Evolutionary conservation across 2,888 invertebrate species (phyloP).

Genomic region (Exocentrus adspersus): DNA sequence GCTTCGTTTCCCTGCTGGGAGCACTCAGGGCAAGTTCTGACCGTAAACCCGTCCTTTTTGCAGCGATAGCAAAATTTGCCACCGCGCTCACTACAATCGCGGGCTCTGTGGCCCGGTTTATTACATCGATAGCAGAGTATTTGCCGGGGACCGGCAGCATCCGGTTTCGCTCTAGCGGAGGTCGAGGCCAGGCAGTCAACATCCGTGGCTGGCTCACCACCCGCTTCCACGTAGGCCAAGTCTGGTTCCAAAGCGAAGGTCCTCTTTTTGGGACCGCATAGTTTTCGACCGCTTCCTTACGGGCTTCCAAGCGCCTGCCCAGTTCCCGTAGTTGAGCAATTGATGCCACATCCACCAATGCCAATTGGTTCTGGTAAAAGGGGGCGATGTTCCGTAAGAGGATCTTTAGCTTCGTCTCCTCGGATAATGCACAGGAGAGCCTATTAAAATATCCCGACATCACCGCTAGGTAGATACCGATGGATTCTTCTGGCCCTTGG

Average conservation of each 20-base stretch:
- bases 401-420: conserved; percentile 1
- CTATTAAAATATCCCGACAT: conserved; percentile 17
- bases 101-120: conserved; percentile 3
- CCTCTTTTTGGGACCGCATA: background rate
- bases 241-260: background rate
- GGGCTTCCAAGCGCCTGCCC: conserved; percentile 3
- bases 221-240: conserved; percentile 11
- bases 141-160: too few relatives aligned
- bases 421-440: background rate
- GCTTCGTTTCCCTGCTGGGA: conserved; percentile 10
- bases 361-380: background rate
- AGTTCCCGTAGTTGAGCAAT: background rate
- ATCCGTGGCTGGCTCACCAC: background rate
- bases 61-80: conserved; percentile 1
- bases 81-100: background rate
- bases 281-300: background rate
- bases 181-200: background rate
- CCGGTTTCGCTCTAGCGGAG: background rate
- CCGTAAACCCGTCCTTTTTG: conserved; percentile 5
- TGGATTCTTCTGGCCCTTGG: background rate
- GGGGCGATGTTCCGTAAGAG: conserved; percentile 1
- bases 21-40: conserved; percentile 11
- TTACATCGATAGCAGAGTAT: conserved; percentile 11
- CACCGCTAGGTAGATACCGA: background rate
- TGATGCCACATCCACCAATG: background rate